phyloP scores from a whole-genome alignment of 2,797 vertebrate genomes.

The Cirrhinus mrigala region DNA sequence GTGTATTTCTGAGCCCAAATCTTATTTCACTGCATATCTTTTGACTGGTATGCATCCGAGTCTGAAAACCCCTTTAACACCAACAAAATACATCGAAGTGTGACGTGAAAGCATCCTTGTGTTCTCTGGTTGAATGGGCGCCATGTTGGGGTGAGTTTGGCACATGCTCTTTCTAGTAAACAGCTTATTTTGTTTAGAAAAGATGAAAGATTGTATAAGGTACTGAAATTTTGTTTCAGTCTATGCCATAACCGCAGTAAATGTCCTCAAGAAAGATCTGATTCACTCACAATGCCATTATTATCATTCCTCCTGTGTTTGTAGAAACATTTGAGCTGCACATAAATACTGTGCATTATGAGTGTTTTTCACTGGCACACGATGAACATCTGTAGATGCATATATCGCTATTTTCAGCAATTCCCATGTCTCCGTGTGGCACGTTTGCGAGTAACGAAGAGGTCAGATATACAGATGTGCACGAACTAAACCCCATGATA shows the following conservation, averaged over 20 bases:
- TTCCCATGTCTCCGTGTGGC: background rate
- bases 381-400: background rate
- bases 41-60: background rate
- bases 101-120: background rate
- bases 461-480: constrained; percentile 36
- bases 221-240: background rate
- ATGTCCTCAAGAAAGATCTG: constrained; percentile 32
- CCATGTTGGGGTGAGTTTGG: background rate
- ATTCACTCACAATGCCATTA: background rate
- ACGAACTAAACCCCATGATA: background rate
- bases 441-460: background rate
- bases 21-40: background rate
- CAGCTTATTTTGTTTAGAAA: constrained; percentile 46
- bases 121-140: background rate
- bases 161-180: background rate
- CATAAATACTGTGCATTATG: background rate
- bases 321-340: constrained; percentile 31
- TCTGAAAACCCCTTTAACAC: background rate
- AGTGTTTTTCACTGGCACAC: constrained; percentile 20
- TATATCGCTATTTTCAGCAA: background rate
- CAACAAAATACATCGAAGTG: background rate
- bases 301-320: constrained; percentile 11
- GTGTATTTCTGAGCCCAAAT: constrained; percentile 22
- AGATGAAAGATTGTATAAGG: constrained; percentile 33
- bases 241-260: constrained; percentile 40